Evolutionary conservation across 1,140 invertebrate genomes (phyloP).

Genomic region (Drosophila micromelanica): DNA sequence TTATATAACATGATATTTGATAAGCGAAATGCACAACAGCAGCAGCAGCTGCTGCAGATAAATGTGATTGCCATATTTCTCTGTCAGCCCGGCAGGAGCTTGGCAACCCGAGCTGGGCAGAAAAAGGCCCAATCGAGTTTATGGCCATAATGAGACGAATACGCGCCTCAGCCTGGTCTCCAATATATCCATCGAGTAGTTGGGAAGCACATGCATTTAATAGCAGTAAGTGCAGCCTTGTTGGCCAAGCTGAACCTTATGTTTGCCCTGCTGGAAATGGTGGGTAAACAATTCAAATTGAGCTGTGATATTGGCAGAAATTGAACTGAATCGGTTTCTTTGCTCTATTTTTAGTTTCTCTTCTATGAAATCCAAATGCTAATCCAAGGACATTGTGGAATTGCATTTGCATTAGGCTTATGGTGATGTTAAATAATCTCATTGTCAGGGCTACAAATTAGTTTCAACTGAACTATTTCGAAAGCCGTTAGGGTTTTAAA

Average conservation of each 20-base stretch:
- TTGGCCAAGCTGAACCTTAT: conserved; percentile 26
- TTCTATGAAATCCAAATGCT: too few relatives aligned
- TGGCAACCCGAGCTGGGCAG: conserved; percentile 14
- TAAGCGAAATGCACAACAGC: conserved; percentile 52
- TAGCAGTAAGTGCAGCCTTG: conserved; percentile 3
- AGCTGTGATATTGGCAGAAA: conserved; percentile 4
- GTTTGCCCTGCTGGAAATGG: conserved; percentile 13
- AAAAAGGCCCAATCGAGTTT: not conserved
- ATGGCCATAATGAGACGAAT: conserved; percentile 22
- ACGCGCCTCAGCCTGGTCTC: not conserved
- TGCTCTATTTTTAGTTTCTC: not conserved
- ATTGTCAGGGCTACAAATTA: too few relatives aligned
- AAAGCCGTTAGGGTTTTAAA: too few relatives aligned
- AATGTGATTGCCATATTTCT: conserved; percentile 66
- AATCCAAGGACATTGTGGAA: conserved; percentile 2
- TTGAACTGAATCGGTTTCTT: not conserved
- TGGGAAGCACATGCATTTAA: conserved; percentile 42
- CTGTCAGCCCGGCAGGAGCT: conserved; percentile 16
- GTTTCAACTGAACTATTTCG: too few relatives aligned
- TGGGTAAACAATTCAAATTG: conserved; percentile 36
- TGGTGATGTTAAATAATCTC: too few relatives aligned
- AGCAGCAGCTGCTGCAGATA: conserved; percentile 35
- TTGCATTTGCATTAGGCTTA: not conserved
- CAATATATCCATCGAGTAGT: not conserved
- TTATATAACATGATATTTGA: conserved; percentile 71